A percentile compares a stretch with the other conserved stretches of the same genome.
Evolutionary conservation across 2,888 invertebrate genomes (phyloP).

Genomic region (Amphipyra tragopoginis): DNA sequence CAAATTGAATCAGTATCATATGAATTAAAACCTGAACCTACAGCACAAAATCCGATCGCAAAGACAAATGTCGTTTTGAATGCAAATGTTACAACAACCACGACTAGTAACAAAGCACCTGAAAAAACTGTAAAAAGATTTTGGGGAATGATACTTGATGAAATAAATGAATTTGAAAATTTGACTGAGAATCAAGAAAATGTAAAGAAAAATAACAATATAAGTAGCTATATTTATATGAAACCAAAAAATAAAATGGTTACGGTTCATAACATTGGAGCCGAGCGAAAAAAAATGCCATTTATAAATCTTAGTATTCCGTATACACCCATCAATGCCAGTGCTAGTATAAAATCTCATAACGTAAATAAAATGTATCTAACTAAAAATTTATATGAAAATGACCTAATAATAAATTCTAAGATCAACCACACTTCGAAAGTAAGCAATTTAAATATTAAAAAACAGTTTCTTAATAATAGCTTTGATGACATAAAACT

Average conservation of each 20-base stretch:
- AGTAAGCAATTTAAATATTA: background rate
- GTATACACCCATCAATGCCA: background rate
- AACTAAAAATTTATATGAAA: background rate
- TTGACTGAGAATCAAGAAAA: background rate
- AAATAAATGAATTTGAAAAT: slow-evolving; percentile 3
- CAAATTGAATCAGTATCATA: background rate
- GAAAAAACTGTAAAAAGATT: background rate
- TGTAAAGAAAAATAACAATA: background rate
- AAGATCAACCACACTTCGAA: background rate
- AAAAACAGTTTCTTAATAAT: background rate
- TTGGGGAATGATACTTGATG: slow-evolving; percentile 2
- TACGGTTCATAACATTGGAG: background rate
- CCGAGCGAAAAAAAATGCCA: too few species aligned
- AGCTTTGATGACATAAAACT: background rate
- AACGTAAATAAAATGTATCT: background rate
- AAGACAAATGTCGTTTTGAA: background rate
- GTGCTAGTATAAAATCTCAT: background rate
- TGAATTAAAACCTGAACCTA: background rate
- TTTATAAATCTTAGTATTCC: slow-evolving; percentile 1
- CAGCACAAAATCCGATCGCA: background rate
- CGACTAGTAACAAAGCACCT: too few species aligned
- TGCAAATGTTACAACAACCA: background rate
- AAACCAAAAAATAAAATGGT: background rate
- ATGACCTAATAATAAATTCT: background rate
- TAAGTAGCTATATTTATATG: background rate